Conservation (phyloP, 1,140 invertebrate genomes). For the Zaprionus davidi region DNA sequence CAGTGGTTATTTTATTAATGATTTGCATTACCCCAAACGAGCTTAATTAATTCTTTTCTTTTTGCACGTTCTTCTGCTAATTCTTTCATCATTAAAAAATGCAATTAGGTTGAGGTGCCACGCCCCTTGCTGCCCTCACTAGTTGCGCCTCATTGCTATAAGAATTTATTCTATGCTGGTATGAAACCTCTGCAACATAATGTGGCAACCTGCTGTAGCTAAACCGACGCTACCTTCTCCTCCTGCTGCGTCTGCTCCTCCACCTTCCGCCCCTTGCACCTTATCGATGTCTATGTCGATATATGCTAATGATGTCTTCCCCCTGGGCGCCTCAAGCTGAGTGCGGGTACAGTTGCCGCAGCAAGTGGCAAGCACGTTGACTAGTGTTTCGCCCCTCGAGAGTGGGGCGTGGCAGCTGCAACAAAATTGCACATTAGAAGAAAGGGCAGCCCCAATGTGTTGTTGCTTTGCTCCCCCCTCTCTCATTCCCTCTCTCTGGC, state of each 20-base stretch:
- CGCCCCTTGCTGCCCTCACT: too few species aligned
- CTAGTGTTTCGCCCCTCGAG: constrained; percentile 10
- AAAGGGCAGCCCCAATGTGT: constrained; percentile 1
- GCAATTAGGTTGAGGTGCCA: too few species aligned
- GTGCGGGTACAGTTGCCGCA: constrained; percentile 16
- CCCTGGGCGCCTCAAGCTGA: constrained; percentile 4
- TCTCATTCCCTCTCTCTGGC: not conserved
- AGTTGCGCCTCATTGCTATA: too few species aligned
- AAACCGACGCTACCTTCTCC: too few species aligned
- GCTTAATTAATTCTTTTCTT: too few species aligned
- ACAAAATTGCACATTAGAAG: constrained; percentile 69
- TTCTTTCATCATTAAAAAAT: too few species aligned
- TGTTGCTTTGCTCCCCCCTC: not conserved
- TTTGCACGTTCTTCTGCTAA: too few species aligned
- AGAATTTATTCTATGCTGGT: not conserved
- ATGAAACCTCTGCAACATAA: not conserved
- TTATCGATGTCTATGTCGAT: not conserved
- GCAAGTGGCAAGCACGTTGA: not conserved
- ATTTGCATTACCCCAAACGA: too few species aligned
- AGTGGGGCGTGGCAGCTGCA: constrained; percentile 58
- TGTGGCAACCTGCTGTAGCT: not conserved
- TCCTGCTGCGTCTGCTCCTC: not conserved
- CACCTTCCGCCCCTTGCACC: not conserved
- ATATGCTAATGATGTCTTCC: constrained; percentile 29
- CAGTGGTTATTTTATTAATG: too few species aligned